Base-by-base conservation (phyloP, 2,797 vertebrate species). In the Oceanodroma leucorhoa region DNA sequence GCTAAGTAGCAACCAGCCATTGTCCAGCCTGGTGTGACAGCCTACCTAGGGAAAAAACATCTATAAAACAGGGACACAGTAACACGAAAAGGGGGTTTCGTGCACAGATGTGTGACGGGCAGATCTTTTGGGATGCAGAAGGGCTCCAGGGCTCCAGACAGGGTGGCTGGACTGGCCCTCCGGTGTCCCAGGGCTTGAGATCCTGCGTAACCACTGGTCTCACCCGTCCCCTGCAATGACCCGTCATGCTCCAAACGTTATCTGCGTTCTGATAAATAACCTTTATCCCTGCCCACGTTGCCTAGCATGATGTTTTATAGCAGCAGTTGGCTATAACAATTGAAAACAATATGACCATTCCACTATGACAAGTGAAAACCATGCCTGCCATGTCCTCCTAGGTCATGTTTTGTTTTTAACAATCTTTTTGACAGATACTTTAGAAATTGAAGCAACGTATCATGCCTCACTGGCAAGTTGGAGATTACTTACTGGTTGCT, bases 1-100 rank as follows among this genome's bases (percentile, higher is more conserved):
- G 34, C 0, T n/a, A 43, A 73, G 29, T 14, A 73, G 48, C 50
- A 45, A 54, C 29, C 20, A 86, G 45, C 32, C 6, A 0, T 73
- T 58, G 19, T 48, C 55, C 60, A 40, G 24, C 50, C 38, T 6
- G 8, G 23, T 4, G 3, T 19, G 50, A 30, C 30, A 72, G 45
- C n/a, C 50, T 64, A 5, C 24, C 11, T 10, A 24, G 40, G 38
- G 38, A 8, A 72, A 53, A 67, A 38, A 2, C 4, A 6, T 15
- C 20, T 29, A 7, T 16, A 34, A 53, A 67, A 21, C 1, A 5
- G 50, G 51, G 45, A 23, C 34, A 27, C 2, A 1, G 38, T 40
- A 34, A 45, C 54, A 45, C 1, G 0, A 22, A 48, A 60, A 40
- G 18, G 34, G 5, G 14, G 14, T 13, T 12, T 72, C 0, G 0